These are phyloP conservation scores for Saturnia japonica DNA, from an alignment of 2,888 invertebrate species.

Conservation along the genomic window DNA sequence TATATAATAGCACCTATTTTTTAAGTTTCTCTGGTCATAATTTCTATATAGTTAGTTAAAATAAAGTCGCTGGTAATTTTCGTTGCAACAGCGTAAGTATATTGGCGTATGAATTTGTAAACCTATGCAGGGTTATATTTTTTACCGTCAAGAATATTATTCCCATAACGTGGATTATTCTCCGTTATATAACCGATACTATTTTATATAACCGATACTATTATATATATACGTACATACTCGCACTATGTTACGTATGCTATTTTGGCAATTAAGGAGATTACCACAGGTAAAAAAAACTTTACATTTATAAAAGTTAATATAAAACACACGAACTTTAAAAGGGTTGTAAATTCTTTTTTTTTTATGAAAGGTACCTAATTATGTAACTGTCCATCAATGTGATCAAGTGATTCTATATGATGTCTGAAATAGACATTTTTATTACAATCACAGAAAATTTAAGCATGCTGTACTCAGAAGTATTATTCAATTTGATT, in stretches of 20 bases:
- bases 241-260: constrained; percentile 46
- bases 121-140: not conserved
- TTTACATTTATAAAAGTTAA: constrained; percentile 28
- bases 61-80: constrained; percentile 32
- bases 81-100: constrained; percentile 13
- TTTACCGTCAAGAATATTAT: not conserved
- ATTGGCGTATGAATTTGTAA: not conserved
- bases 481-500: not conserved
- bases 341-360: not conserved
- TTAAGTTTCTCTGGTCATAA: not conserved
- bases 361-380: too few species aligned
- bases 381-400: too few species aligned
- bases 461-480: not conserved
- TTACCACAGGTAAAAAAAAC: constrained; percentile 73
- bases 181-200: constrained; percentile 6
- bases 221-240: constrained; percentile 22
- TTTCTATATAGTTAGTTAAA: constrained; percentile 1
- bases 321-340: not conserved
- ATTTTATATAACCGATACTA: constrained; percentile 18
- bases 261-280: constrained; percentile 82
- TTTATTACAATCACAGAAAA: not conserved
- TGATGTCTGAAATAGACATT: not conserved
- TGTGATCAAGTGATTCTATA: not conserved
- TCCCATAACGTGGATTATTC: not conserved
- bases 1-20: constrained; percentile 56